A percentile compares a stretch with the other conserved stretches of the same genome.
phyloP scores from a whole-genome alignment of 1,140 invertebrate species.

The Gonatopus flavifemur region DNA sequence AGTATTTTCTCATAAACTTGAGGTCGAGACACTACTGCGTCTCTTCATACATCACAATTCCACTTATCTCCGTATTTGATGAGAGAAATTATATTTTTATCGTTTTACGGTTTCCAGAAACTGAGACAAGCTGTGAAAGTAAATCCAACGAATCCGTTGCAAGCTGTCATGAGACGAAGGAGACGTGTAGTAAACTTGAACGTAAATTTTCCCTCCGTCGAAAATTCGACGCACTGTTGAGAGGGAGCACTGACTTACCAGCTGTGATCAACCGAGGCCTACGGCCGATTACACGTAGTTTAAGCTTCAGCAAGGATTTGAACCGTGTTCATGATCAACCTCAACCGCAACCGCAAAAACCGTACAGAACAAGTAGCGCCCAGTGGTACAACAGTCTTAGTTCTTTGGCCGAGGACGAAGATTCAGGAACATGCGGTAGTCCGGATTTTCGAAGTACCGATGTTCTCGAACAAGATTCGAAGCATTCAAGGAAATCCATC shows the following conservation, averaged over 20 bases:
- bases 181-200: conserved; percentile 23
- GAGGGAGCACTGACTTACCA: conserved; percentile 42
- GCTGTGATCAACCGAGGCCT: conserved; percentile 45
- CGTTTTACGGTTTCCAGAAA: neutral
- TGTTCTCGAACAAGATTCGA: neutral
- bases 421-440: conserved; percentile 5
- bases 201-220: conserved; percentile 38
- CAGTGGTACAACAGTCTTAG: conserved; percentile 49
- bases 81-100: neutral
- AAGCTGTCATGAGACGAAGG: neutral
- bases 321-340: conserved; percentile 34
- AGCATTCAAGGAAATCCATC: conserved; percentile 18
- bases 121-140: too few relatives aligned
- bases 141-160: neutral
- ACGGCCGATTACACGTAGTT: conserved; percentile 44
- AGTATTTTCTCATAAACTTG: neutral
- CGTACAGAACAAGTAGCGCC: conserved; percentile 29
- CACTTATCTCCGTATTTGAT: neutral
- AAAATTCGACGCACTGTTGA: conserved; percentile 42
- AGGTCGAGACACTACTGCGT: neutral
- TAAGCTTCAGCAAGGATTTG: conserved; percentile 46
- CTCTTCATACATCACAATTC: neutral
- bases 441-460: neutral
- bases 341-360: conserved; percentile 22
- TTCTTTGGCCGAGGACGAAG: conserved; percentile 38